These are phyloP conservation scores for Riparia riparia DNA, from an alignment of 2,113 vertebrate genomes.

Conservation along the genomic window DNA sequence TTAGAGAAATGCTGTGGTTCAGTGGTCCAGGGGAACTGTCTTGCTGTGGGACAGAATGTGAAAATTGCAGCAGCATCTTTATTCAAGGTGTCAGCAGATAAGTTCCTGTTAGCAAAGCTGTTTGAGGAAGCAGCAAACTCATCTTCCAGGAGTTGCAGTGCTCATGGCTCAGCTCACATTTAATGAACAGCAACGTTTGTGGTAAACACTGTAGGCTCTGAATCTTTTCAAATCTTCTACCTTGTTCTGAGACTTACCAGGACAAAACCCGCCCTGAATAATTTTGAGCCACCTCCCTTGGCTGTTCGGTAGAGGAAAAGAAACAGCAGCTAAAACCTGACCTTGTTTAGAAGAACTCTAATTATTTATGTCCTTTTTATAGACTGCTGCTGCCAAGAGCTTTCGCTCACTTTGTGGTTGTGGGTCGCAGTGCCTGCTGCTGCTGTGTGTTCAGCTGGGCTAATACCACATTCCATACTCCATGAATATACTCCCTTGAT, in stretches of 20 bases:
- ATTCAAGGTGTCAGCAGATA: neutral
- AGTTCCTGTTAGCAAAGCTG: neutral
- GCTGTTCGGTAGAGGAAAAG: neutral
- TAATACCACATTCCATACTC: neutral
- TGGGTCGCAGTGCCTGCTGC: neutral
- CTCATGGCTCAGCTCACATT: neutral
- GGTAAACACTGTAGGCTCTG: neutral
- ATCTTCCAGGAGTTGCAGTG: neutral
- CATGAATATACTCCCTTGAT: constrained; percentile 6
- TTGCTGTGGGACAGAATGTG: fast-evolving
- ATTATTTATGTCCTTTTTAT: constrained; percentile 32
- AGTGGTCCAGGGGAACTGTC: neutral
- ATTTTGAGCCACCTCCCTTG: neutral
- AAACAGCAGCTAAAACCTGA: constrained; percentile 8
- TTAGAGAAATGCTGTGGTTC: fast-evolving
- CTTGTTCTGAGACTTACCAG: neutral
- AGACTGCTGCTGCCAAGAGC: neutral
- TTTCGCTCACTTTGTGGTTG: neutral
- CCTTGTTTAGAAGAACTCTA: constrained; percentile 34
- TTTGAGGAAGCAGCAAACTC: neutral
- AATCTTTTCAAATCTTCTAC: neutral
- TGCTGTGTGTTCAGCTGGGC: constrained; percentile 52
- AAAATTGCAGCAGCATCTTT: neutral
- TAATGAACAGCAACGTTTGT: neutral
- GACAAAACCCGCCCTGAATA: neutral